phyloP scores from a whole-genome alignment of 2,888 invertebrate species.

The Yponomeuta plumbellus region DNA sequence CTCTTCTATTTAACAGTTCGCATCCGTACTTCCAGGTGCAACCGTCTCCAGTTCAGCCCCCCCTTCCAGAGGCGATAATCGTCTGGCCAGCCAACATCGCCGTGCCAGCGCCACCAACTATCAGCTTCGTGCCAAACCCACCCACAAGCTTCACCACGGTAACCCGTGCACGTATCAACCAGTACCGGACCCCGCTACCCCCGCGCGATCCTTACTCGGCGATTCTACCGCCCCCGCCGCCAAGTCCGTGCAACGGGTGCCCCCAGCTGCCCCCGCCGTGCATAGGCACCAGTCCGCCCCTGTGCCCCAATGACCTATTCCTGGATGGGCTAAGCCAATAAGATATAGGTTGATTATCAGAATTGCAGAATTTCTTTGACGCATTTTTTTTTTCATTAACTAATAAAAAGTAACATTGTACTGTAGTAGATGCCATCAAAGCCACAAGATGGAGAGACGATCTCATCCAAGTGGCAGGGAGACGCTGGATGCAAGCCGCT shows the following conservation, averaged over 20 bases:
- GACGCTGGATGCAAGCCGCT: too few relatives aligned
- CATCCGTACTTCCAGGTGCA: neutral
- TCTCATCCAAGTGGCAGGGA: too few relatives aligned
- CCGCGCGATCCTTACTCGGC: neutral
- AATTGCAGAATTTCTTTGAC: too few relatives aligned
- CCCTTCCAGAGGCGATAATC: neutral
- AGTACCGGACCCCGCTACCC: neutral
- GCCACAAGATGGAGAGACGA: too few relatives aligned
- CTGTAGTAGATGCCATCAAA: too few relatives aligned
- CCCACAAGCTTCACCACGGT: neutral
- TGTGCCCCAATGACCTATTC: neutral
- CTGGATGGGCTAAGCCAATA: neutral
- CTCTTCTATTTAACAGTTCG: neutral
- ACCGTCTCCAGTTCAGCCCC: neutral
- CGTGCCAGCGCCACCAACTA: neutral
- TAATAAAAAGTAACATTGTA: too few relatives aligned
- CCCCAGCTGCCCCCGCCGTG: neutral
- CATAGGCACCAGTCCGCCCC: neutral
- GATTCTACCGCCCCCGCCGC: conserved; percentile 12
- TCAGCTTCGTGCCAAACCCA: neutral
- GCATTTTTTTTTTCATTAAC: too few relatives aligned
- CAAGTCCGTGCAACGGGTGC: neutral
- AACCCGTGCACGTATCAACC: neutral
- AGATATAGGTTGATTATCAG: too few relatives aligned
- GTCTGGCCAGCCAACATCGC: conserved; percentile 4